Percentiles rank a stretch among this genome's conserved stretches.
Conservation (phyloP, 2,888 invertebrate species). For the Drosophila flavopinicola region DNA sequence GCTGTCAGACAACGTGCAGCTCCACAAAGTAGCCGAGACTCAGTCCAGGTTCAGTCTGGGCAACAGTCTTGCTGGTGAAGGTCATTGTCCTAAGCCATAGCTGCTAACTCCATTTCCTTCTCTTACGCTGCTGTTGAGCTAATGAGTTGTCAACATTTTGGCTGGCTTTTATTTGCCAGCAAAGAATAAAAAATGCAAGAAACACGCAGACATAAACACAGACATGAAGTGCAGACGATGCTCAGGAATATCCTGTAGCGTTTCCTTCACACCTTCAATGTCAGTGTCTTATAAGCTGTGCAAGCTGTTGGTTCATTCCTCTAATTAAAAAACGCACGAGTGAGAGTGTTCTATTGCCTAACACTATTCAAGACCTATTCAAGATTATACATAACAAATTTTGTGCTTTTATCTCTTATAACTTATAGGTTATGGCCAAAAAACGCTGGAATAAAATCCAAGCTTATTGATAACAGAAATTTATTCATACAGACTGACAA, state of each 20-base stretch:
- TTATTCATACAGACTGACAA: no score
- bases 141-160: slow-evolving; percentile 74
- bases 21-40: slow-evolving; percentile 34
- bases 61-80: slow-evolving; percentile 44
- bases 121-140: slow-evolving; percentile 32
- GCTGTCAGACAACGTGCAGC: slow-evolving; percentile 58
- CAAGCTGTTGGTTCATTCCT: neutral
- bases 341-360: no score
- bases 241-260: slow-evolving; percentile 28
- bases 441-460: no score
- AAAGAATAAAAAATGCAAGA: slow-evolving; percentile 30
- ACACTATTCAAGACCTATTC: no score
- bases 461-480: no score
- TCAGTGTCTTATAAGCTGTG: slow-evolving; percentile 14
- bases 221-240: no score
- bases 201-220: slow-evolving; percentile 18
- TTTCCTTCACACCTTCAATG: slow-evolving; percentile 25
- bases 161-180: slow-evolving; percentile 48
- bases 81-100: slow-evolving; percentile 44
- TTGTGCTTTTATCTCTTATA: no score
- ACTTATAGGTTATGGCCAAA: no score
- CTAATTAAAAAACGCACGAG: no score
- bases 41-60: slow-evolving; percentile 42
- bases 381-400: no score
- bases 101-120: slow-evolving; percentile 12